Evolutionary conservation across 2,113 vertebrate species (phyloP), one percentile per base, ranked within the genome.

Genomic region (Columbina picui): DNA sequence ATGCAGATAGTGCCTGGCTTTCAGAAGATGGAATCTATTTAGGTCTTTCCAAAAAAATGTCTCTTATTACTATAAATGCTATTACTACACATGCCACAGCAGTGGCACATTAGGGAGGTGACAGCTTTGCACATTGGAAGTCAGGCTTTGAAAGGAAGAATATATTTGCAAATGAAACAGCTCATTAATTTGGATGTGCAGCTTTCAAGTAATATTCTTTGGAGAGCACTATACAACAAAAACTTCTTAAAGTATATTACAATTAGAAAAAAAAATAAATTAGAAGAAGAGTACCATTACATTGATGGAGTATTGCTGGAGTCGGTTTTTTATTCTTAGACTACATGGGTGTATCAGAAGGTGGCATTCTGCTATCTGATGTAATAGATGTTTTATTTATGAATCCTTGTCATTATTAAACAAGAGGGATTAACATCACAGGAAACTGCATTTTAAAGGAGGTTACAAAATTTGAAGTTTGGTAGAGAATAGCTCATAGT

Each of bases 311-410:
- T 20, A 26, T 22, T 65, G 52, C 45, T 91, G 45, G 55, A 86
- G 87, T 82, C 50, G 68, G 53, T 2, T n/a, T 81, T 91, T 78
- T 95, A 67, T 70, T 76, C 75, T 85, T 84, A 90, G 82, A 84
- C 74, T 84, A 47, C 7, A 16, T 34, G 23, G 39, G 36, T 80
- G 88, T 94, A 83, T 96, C 81, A 71, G 63, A 73, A 83, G 59
- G 53, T 89, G 56, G 30, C 64, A 73, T 68, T 79, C 84, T 94
- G 53, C 84, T 63, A 39, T 91, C 68, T 94, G 85, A 88, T 94
- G n/a, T 70, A 90, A 91, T 89, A 86, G 39, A 90, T 97, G 47
- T 84, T 98, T 98, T 97, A 97, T 98, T 95, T 95, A 97, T 97
- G 85, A 97, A 94, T 75, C 61, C 56, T 86, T 96, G 26, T 82